A percentile compares a stretch with the other conserved stretches of the same genome.
Conservation (phyloP, 2,797 vertebrate genomes). For the Stomatorhinus walkeri region DNA sequence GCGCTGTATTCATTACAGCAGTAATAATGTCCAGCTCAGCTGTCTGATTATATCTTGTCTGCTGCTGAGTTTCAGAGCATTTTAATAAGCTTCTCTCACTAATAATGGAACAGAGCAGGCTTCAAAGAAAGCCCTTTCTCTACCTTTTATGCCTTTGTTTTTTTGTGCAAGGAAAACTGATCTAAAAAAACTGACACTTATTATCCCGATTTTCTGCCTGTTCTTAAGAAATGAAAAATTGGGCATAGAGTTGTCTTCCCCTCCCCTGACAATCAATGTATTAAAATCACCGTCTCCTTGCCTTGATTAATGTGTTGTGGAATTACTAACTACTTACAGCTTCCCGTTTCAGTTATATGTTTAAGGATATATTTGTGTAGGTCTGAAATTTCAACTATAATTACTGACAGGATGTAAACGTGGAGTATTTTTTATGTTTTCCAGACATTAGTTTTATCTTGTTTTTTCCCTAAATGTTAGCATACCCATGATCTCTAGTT, state of each 20-base stretch:
- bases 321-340: neutral
- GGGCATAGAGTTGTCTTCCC: neutral
- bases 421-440: neutral
- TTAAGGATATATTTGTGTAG: neutral
- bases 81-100: neutral
- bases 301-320: neutral
- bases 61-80: neutral
- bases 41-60: constrained; percentile 1
- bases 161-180: neutral
- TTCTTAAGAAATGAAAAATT: neutral
- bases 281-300: neutral
- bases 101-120: neutral
- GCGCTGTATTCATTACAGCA: neutral
- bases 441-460: neutral
- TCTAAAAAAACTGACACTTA: neutral
- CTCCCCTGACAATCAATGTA: neutral
- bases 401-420: neutral
- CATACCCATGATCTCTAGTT: neutral
- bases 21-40: neutral
- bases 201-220: neutral
- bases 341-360: neutral
- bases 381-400: neutral
- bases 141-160: neutral
- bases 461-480: neutral
- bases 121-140: neutral